Evolutionary conservation across 2,113 vertebrate genomes (phyloP), one percentile per base, ranked within the genome.

Genomic region (Bufo gargarizans): DNA sequence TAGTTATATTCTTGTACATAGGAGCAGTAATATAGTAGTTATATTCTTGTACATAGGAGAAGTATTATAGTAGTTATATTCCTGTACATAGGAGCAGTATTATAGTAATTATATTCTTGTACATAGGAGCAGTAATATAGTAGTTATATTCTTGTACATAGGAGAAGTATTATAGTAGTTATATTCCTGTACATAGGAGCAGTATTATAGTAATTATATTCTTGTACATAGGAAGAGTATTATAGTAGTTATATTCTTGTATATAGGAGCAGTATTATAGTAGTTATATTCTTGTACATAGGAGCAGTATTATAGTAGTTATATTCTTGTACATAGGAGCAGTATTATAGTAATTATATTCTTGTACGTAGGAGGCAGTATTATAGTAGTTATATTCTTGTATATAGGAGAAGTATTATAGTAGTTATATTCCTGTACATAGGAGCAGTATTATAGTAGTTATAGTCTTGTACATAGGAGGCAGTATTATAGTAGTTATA

Each of bases 101-200:
- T 74, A 74, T 74, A 74, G 71, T 74, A 74, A 33, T 74, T 45
- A n/a, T 74, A 74, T 74, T 74, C 71, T 74, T 74, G 71, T 74
- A 74, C 13, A 74, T 74, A 47, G 71, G 67, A n/a, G 71, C 43
- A 74, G 71, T 74, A 74, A 4, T 71, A 43, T 71, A 71, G 67
- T 71, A 71, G 67, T 71, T 71, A 71, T 71, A 43, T n/a, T 71
- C 67, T 71, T 71, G 33, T 71, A 71, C 12, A 71, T 71, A 71
- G 67, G 12, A 12, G 67, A 0, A 71, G 67, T 71, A 71, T 71
- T 71, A 71, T 71, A 71, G 67, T 71, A 71, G 67, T 71, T 69
- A 71, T 71, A 71, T 71, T 71, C n/a, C 43, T 71, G 67, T 71
- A 71, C 3, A 71, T 71, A 71, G 67, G 67, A 14, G n/a, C n/a